Evolutionary conservation across 2,888 invertebrate genomes (phyloP).

Genomic region (Lamproptera curius): DNA sequence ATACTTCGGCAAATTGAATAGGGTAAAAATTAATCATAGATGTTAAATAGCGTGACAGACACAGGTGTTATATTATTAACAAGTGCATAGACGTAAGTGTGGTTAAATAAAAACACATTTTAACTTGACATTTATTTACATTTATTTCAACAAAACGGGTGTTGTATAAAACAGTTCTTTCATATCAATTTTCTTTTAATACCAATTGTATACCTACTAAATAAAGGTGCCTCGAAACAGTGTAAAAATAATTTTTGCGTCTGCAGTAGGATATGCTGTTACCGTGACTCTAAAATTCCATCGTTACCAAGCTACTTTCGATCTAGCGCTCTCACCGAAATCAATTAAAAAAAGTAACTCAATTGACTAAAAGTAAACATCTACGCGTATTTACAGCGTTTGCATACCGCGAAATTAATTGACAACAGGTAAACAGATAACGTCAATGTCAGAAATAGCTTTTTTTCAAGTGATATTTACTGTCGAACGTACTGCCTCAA

Average conservation of each 20-base stretch:
- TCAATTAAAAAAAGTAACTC: slow-evolving; percentile 4
- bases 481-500: not conserved
- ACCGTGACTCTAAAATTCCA: slow-evolving; percentile 39
- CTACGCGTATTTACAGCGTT: slow-evolving; percentile 11
- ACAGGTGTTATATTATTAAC: too few relatives aligned
- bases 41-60: too few relatives aligned
- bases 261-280: slow-evolving; percentile 51
- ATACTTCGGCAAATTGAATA: too few relatives aligned
- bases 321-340: slow-evolving; percentile 18
- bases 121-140: slow-evolving; percentile 80
- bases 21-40: too few relatives aligned
- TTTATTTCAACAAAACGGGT: slow-evolving; percentile 79
- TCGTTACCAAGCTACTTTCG: slow-evolving; percentile 10
- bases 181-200: slow-evolving; percentile 51
- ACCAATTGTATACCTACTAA: slow-evolving; percentile 67
- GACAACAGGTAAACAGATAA: not conserved
- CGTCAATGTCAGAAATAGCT: not conserved
- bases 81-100: too few relatives aligned
- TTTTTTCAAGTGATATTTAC: not conserved
- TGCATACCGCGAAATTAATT: slow-evolving; percentile 3
- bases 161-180: slow-evolving; percentile 78
- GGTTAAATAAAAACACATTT: slow-evolving; percentile 43
- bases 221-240: slow-evolving; percentile 62
- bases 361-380: slow-evolving; percentile 13
- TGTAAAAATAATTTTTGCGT: slow-evolving; percentile 66